These are phyloP conservation scores for Tragelaphus imberbis DNA, from an alignment of 2,113 vertebrate genomes.

Conservation along the genomic window DNA sequence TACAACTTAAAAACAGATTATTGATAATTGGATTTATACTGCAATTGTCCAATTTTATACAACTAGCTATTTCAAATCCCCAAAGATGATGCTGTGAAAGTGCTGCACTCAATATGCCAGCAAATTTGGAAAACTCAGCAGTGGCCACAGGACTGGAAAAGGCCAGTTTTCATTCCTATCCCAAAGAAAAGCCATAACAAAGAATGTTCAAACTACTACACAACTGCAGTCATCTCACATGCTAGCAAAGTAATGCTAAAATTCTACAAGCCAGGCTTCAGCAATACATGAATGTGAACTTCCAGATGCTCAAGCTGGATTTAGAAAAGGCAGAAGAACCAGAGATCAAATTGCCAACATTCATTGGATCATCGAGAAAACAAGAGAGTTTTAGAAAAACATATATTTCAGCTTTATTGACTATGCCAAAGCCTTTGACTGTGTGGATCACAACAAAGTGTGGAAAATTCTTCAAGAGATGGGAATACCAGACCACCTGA, in stretches of 20 bases:
- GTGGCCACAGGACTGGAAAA: background rate
- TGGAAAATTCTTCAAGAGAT: background rate
- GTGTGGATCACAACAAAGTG: background rate
- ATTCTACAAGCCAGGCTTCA: background rate
- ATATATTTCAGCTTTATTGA: background rate
- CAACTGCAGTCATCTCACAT: background rate
- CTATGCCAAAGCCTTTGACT: background rate
- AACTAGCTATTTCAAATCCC: background rate
- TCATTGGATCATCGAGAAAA: background rate
- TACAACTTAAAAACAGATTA: background rate
- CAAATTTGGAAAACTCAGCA: background rate
- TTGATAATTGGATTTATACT: background rate
- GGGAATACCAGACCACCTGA: background rate
- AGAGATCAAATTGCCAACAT: background rate
- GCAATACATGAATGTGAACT: background rate
- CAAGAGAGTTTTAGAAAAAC: background rate
- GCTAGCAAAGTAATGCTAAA: background rate
- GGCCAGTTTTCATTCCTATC: background rate
- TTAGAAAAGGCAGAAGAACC: background rate
- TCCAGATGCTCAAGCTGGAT: background rate
- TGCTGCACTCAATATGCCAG: background rate
- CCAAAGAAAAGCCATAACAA: background rate
- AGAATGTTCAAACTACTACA: background rate
- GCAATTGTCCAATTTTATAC: background rate
- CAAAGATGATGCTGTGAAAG: background rate